Conservation (phyloP, 2,113 vertebrate species). For the Serinus canaria region DNA sequence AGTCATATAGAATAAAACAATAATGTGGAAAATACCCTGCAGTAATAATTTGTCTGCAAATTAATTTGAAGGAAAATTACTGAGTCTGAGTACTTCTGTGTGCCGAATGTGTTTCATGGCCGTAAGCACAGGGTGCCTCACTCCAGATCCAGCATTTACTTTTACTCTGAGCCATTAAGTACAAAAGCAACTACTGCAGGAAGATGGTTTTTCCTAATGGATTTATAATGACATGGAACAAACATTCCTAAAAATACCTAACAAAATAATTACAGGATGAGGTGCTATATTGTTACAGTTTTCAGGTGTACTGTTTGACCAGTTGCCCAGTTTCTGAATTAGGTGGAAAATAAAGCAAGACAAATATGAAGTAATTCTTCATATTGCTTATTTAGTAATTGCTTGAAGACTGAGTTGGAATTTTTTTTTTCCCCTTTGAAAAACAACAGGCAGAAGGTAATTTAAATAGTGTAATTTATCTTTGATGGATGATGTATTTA, state of each 20-base stretch:
- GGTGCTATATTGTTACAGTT: background rate
- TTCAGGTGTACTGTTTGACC: background rate
- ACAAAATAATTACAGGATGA: background rate
- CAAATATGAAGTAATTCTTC: background rate
- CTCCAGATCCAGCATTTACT: background rate
- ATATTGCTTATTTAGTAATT: background rate
- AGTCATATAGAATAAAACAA: constrained; percentile 8
- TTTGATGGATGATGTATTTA: constrained; percentile 21
- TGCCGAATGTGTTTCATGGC: background rate
- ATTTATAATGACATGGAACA: background rate
- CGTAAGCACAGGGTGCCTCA: background rate
- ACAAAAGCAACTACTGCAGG: background rate
- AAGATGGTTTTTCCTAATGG: background rate
- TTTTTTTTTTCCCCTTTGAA: background rate
- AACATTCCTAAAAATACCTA: background rate
- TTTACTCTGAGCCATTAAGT: background rate
- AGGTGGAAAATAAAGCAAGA: background rate
- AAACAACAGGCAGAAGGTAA: constrained; percentile 13
- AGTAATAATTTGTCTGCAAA: background rate
- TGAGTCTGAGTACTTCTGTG: background rate
- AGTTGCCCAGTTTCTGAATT: background rate
- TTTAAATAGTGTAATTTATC: constrained; percentile 51
- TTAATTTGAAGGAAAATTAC: constrained; percentile 4
- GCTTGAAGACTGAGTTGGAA: background rate
- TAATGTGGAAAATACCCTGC: background rate